These are phyloP conservation scores for Sylvilagus bachmani DNA, from an alignment of 2,113 vertebrate genomes.

Conservation along the genomic window DNA sequence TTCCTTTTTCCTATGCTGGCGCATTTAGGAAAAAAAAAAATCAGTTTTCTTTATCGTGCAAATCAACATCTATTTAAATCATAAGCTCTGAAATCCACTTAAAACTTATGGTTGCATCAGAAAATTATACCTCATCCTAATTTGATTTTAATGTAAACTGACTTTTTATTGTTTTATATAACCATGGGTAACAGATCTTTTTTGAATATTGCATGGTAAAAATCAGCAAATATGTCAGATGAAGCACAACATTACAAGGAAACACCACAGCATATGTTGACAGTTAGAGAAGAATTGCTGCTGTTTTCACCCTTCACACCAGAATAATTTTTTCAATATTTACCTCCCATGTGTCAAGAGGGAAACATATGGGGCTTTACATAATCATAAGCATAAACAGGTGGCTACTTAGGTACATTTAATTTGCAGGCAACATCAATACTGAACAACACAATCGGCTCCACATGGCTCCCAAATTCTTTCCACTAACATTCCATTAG, in stretches of 20 bases:
- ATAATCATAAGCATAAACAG: constrained; percentile 79
- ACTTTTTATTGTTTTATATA: constrained; percentile 79
- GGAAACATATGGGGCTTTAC: constrained; percentile 80
- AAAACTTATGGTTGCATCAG: constrained; percentile 43
- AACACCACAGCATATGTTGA: constrained; percentile 55
- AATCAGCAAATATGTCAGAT: constrained; percentile 73
- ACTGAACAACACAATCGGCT: constrained; percentile 63
- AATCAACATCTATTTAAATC: constrained; percentile 74
- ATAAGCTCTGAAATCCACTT: constrained; percentile 66
- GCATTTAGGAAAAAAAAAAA: background rate
- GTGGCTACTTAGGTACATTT: constrained; percentile 80
- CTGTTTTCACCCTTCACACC: constrained; percentile 76
- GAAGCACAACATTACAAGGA: constrained; percentile 67
- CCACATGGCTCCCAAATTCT: constrained; percentile 71
- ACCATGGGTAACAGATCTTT: constrained; percentile 69
- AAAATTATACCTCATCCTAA: constrained; percentile 76
- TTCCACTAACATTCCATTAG: constrained; percentile 72
- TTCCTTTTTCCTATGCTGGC: constrained; percentile 1
- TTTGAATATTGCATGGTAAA: constrained; percentile 63
- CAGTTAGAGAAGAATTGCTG: constrained; percentile 72
- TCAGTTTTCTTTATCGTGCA: constrained; percentile 63
- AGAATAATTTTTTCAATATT: constrained; percentile 80
- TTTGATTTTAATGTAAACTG: constrained; percentile 74
- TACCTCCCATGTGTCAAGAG: constrained; percentile 69
- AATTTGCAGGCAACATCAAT: constrained; percentile 70